Conservation (phyloP, 1,140 invertebrate genomes). For the Camponotus pennsylvanicus region DNA sequence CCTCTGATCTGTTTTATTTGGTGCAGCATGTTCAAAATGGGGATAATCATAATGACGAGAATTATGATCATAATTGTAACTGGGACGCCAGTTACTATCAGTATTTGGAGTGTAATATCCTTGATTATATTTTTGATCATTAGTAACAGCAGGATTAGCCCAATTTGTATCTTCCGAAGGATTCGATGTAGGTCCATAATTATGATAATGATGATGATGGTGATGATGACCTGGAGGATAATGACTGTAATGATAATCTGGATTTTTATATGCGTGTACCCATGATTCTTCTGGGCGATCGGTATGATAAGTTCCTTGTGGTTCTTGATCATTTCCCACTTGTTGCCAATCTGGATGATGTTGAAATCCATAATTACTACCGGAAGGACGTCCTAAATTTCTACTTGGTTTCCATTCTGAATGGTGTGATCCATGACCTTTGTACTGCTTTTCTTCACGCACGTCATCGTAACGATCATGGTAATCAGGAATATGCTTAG, state of each 20-base stretch:
- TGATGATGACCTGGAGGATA: conserved; percentile 30
- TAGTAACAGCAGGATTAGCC: not conserved
- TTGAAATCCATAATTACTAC: not conserved
- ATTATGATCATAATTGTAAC: conserved; percentile 21
- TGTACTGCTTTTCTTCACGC: not conserved
- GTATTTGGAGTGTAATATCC: not conserved
- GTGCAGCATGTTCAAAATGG: conserved; percentile 48
- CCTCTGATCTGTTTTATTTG: conserved; percentile 14
- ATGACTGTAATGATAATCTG: not conserved
- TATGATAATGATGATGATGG: not conserved
- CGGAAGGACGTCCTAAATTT: not conserved
- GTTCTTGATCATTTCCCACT: not conserved
- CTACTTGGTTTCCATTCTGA: conserved; percentile 1
- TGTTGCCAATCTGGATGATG: not conserved
- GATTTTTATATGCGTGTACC: not conserved
- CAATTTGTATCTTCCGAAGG: conserved; percentile 29
- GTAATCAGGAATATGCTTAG: not conserved
- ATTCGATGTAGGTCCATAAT: not conserved
- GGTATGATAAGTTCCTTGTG: conserved; percentile 1
- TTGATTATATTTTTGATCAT: conserved; percentile 4
- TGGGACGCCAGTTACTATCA: not conserved
- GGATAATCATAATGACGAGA: conserved; percentile 35
- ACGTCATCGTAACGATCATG: not conserved
- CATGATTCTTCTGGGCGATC: not conserved
- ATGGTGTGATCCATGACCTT: not conserved